Percentiles rank a stretch among this genome's conserved stretches.
These are phyloP conservation scores for Perizoma affinitatum DNA, from an alignment of 2,888 invertebrate species.

Conservation along the genomic window DNA sequence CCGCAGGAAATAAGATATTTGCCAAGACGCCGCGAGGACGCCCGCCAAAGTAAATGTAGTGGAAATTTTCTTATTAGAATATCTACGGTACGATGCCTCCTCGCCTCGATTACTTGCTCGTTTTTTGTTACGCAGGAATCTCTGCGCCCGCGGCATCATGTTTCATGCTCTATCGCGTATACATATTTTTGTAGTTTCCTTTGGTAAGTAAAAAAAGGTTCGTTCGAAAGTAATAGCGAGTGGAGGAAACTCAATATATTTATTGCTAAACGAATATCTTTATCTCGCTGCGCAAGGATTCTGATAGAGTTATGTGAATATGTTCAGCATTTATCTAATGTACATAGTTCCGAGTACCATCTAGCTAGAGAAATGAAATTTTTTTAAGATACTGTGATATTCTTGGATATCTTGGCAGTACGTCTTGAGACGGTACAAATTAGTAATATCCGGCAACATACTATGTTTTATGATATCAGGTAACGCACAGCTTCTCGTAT, in stretches of 20 bases:
- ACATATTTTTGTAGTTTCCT: slow-evolving; percentile 40
- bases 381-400: no score
- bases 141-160: slow-evolving; percentile 51
- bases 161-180: slow-evolving; percentile 66
- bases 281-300: no score
- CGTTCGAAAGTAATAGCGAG: no score
- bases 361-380: no score
- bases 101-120: slow-evolving; percentile 70
- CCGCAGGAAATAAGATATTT: slow-evolving; percentile 85
- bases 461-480: slow-evolving; percentile 29
- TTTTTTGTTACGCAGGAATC: slow-evolving; percentile 78
- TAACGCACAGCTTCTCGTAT: no score
- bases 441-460: slow-evolving; percentile 69
- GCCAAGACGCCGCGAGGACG: slow-evolving; percentile 83
- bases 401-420: slow-evolving; percentile 35
- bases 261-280: neutral
- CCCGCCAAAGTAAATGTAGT: slow-evolving; percentile 84
- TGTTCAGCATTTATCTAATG: no score
- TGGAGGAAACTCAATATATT: no score
- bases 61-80: slow-evolving; percentile 85
- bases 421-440: slow-evolving; percentile 54
- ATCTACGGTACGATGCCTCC: slow-evolving; percentile 83
- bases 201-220: neutral
- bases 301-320: no score
- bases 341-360: no score